These are phyloP conservation scores for Pluvialis apricaria DNA, from an alignment of 2,113 vertebrate species.

Conservation along the genomic window DNA sequence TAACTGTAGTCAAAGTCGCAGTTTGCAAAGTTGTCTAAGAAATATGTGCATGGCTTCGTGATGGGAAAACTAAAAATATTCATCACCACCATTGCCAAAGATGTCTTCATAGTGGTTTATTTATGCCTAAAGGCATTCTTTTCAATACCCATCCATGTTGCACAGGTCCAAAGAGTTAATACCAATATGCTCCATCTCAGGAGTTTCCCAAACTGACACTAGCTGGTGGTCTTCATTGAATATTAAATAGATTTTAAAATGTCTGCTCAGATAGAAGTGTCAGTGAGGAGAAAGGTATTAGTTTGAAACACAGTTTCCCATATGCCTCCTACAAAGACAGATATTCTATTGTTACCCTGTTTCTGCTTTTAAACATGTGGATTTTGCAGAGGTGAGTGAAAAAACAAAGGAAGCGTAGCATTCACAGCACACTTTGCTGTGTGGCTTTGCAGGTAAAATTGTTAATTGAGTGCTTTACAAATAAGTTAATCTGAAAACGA, in stretches of 20 bases:
- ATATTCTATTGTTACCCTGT: not conserved
- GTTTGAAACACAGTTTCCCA: not conserved
- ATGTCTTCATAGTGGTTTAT: not conserved
- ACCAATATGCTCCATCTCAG: not conserved
- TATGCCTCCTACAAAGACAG: not conserved
- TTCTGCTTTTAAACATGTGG: not conserved
- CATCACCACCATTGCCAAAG: not conserved
- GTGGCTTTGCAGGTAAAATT: not conserved
- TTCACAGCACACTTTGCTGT: not conserved
- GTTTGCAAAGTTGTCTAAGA: not conserved
- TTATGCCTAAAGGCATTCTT: not conserved
- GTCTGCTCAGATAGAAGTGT: not conserved
- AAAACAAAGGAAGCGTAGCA: not conserved
- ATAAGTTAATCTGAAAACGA: not conserved
- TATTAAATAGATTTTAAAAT: not conserved
- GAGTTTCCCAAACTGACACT: not conserved
- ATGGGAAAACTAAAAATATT: not conserved
- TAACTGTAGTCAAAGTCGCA: not conserved
- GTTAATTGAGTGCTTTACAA: not conserved
- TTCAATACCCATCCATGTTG: not conserved
- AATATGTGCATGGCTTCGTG: not conserved
- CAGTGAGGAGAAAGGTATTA: not conserved
- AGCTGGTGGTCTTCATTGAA: not conserved
- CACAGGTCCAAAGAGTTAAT: not conserved
- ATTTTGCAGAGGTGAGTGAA: not conserved